These are phyloP conservation scores for Argopecten irradians DNA, from an alignment of 1,140 invertebrate genomes.

Conservation along the genomic window DNA sequence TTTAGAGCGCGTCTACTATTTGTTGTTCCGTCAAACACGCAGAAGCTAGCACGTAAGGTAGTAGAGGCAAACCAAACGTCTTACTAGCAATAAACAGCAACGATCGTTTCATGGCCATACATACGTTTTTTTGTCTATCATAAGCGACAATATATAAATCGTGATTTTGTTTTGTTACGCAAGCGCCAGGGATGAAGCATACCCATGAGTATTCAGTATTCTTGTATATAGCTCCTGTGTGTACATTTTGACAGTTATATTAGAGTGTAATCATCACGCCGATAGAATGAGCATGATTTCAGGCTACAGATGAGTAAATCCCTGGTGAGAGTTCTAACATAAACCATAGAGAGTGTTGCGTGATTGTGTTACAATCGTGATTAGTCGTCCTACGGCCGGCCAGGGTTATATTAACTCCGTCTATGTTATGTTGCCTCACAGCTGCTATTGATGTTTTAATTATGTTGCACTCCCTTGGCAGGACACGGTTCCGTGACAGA, in stretches of 20 bases:
- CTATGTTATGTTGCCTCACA: no score
- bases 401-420: no score
- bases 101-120: background rate
- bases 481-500: no score
- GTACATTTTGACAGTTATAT: background rate
- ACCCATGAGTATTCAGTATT: background rate
- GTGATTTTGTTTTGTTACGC: conserved; percentile 1
- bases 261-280: background rate
- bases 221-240: background rate
- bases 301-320: no score
- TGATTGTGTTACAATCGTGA: no score
- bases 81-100: background rate
- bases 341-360: no score
- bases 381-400: no score
- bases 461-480: no score
- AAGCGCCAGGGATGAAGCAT: background rate
- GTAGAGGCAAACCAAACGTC: no score
- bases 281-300: no score
- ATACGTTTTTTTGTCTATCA: background rate
- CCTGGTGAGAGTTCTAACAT: no score
- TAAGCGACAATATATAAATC: background rate
- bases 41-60: background rate
- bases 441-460: no score
- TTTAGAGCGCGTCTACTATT: background rate
- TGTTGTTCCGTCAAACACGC: background rate